Evolutionary conservation across 1,140 invertebrate species (phyloP), one percentile per base, ranked within the genome.

Genomic region (Ctenoplectra terminalis): DNA sequence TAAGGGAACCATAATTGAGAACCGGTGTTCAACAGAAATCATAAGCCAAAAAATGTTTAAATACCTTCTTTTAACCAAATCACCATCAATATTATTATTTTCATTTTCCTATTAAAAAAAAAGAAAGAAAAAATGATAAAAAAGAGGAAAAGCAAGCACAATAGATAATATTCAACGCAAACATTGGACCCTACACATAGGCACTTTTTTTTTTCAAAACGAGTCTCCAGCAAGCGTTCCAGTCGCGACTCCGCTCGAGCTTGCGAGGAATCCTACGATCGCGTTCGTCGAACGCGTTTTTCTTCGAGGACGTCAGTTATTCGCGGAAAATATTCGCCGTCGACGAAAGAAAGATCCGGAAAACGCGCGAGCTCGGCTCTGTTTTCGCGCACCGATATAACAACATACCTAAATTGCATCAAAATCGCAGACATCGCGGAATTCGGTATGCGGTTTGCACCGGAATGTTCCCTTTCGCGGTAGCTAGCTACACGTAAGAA

Each of bases 351-450:
- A 56, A 64, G n/a, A 70, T 43, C 31, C 5, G 7, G 63, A 52
- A 77, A 46, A 31, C 20, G 11, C 29, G 4, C 13, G 6, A 4
- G 20, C 9, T 11, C 26, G 72, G n/a, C n/a, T 37, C 15, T 54
- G 63, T 70, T 77, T 58, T 77, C 63, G 13, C n/a, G 26, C 23
- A 29, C 15, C 52, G 67, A 70, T 69, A 69, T 52, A 69, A 34
- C 64, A 77, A 58, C 64, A 37, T 58, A 77, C 54, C 40, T 37
- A 71, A 70, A 71, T 78, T 71, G 66, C 31, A 71, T 48, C 52
- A 78, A 70, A 71, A 58, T 78, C 66, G 52, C 31, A 78, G 66
- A 78, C 66, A 78, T 78, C 75, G 75, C 43, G 75, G 74, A 69
- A 77, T 77, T 71, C 54, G 54, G 66, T 37, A 60, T 78, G 75